Percentiles rank a stretch among this genome's conserved stretches.
phyloP scores from a whole-genome alignment of 2,797 vertebrate species.

The Knipowitschia caucasica region DNA sequence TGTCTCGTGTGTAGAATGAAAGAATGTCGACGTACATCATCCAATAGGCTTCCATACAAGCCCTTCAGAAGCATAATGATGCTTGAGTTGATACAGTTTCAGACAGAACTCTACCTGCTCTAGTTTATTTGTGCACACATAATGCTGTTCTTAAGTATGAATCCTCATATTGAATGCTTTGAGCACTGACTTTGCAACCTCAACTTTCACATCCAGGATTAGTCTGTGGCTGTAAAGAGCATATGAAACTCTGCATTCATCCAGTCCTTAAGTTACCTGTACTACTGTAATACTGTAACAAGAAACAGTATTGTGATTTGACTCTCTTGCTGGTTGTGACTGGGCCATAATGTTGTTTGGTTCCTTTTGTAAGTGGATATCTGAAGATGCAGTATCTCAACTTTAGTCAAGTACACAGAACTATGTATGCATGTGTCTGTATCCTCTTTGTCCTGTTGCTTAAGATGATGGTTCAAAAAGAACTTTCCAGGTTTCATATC shows the following conservation, averaged over 20 bases:
- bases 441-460: slow-evolving; percentile 25
- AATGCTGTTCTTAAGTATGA: not conserved
- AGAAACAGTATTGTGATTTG: not conserved
- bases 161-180: slow-evolving; percentile 8
- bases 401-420: slow-evolving; percentile 8
- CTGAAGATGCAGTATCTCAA: slow-evolving; percentile 13
- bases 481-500: not conserved
- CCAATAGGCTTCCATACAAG: too few species aligned
- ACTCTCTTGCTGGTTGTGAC: slow-evolving; percentile 7
- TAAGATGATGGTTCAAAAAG: slow-evolving; percentile 19
- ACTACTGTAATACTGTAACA: too few species aligned
- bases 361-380: slow-evolving; percentile 28
- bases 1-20: too few species aligned
- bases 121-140: not conserved
- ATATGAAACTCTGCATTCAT: slow-evolving; percentile 24
- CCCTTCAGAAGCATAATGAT: too few species aligned
- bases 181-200: not conserved
- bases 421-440: slow-evolving; percentile 18
- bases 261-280: not conserved
- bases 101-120: not conserved
- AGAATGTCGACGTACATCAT: not conserved
- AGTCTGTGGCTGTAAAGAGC: slow-evolving; percentile 15
- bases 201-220: slow-evolving; percentile 8
- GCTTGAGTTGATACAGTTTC: not conserved
- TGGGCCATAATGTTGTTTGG: slow-evolving; percentile 13